phyloP scores from a whole-genome alignment of 1,140 invertebrate genomes.

The Pygmarrhopalites habei region DNA sequence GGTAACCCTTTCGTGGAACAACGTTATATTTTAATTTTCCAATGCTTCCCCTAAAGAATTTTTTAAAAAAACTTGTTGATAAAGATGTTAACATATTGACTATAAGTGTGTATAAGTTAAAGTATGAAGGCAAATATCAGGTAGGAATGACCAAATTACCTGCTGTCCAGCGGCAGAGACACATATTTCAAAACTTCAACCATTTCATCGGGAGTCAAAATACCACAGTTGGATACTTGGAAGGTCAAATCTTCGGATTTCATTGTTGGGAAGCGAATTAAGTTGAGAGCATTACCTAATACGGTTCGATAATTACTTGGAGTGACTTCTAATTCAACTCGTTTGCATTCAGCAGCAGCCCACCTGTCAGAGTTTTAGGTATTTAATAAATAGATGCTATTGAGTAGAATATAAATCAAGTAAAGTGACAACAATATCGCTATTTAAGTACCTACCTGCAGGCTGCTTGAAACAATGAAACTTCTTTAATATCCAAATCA shows the following conservation, averaged over 20 bases:
- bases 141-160: too few species aligned
- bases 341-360: background rate
- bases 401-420: too few species aligned
- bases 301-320: background rate
- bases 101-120: too few species aligned
- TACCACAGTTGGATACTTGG: background rate
- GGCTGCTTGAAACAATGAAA: background rate
- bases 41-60: too few species aligned
- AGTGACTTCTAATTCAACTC: background rate
- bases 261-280: slow-evolving; percentile 6
- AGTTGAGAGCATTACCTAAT: background rate
- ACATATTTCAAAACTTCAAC: background rate
- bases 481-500: slow-evolving; percentile 3
- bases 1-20: background rate
- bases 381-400: too few species aligned
- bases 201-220: background rate
- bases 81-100: too few species aligned
- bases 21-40: background rate
- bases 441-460: too few species aligned
- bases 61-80: too few species aligned
- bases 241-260: slow-evolving; percentile 3
- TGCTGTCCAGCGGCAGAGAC: background rate
- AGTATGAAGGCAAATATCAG: too few species aligned
- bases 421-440: too few species aligned
- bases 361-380: too few species aligned